Evolutionary conservation across 2,113 vertebrate genomes (phyloP).

Genomic region (Pungitius pungitius): DNA sequence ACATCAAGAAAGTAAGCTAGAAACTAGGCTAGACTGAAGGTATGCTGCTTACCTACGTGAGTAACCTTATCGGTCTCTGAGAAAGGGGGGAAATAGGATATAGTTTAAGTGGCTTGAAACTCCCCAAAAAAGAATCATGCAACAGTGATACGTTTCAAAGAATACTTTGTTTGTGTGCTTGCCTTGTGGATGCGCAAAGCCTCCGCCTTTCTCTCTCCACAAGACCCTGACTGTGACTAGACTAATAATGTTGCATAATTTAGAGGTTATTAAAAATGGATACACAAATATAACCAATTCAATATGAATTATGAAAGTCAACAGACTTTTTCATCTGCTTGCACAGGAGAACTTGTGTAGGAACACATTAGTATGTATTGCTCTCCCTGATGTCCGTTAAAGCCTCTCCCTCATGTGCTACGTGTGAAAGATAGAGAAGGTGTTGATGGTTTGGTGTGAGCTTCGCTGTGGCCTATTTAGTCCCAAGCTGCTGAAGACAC

Average conservation of each 20-base stretch:
- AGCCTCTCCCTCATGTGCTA: neutral
- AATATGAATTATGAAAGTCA: conserved; percentile 11
- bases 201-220: neutral
- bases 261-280: conserved; percentile 25
- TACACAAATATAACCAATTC: conserved; percentile 9
- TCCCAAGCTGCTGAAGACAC: conserved; percentile 43
- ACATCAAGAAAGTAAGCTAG: neutral
- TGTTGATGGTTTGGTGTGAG: conserved; percentile 11
- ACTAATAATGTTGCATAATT: conserved; percentile 18
- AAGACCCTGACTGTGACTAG: neutral
- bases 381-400: neutral
- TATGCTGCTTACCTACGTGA: neutral
- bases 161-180: neutral
- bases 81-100: conserved; percentile 18
- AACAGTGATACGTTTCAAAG: neutral
- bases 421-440: neutral
- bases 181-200: neutral
- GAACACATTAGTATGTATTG: neutral
- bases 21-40: neutral
- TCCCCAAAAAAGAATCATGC: neutral
- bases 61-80: neutral
- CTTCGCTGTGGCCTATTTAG: conserved; percentile 21
- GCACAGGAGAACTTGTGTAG: neutral
- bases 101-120: neutral
- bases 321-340: neutral